A percentile compares a stretch with the other conserved stretches of the same genome.
Conservation (phyloP, 2,113 vertebrate genomes). For the Ameiurus melas region DNA sequence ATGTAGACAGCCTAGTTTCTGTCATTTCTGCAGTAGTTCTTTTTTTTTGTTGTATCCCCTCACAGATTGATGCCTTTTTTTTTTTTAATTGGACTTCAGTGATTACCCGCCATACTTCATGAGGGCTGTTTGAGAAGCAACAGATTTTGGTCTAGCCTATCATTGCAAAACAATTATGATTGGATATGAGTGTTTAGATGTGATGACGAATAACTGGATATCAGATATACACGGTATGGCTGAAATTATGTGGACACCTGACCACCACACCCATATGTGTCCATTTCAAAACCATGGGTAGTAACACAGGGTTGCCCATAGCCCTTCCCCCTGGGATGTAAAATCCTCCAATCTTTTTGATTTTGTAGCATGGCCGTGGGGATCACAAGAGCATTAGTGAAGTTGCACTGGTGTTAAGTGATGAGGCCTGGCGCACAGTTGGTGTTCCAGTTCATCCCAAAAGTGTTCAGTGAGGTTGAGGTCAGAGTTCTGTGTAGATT, state of each 20-base stretch:
- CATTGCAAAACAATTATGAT: not conserved
- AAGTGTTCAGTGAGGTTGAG: no score
- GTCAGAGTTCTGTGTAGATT: no score
- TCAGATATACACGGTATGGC: not conserved
- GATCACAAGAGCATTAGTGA: not conserved
- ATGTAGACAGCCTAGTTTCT: no score
- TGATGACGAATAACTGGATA: not conserved
- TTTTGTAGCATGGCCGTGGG: not conserved
- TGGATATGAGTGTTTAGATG: not conserved
- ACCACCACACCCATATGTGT: not conserved
- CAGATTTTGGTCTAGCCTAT: not conserved
- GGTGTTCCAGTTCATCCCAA: no score
- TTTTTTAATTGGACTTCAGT: not conserved
- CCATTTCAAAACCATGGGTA: not conserved
- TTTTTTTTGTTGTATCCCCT: not conserved
- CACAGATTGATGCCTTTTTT: not conserved
- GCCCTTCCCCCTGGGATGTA: not conserved
- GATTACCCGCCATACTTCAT: not conserved
- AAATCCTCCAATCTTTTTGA: not conserved
- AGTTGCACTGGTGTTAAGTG: not conserved
- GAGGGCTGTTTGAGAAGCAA: not conserved
- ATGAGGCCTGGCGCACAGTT: not conserved
- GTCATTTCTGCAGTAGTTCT: no score
- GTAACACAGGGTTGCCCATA: not conserved
- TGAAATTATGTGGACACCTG: not conserved